Evolutionary conservation across 2,888 invertebrate species (phyloP).

Genomic region (Zeuzera pyrina): DNA sequence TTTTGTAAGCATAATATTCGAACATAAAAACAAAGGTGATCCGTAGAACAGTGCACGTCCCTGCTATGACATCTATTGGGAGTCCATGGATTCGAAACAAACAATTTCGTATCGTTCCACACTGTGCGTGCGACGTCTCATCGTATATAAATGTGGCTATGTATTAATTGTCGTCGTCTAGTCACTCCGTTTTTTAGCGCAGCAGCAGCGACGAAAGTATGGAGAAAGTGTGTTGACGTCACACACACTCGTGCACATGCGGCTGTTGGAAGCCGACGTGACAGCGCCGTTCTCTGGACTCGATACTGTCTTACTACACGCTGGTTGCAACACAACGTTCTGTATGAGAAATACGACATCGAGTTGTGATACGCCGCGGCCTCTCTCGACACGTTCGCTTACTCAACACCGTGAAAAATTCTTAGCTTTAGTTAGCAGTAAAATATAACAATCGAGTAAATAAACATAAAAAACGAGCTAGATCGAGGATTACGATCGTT

Average conservation of each 20-base stretch:
- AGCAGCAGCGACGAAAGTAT: constrained; percentile 68
- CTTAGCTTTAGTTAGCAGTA: neutral
- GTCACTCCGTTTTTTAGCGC: constrained; percentile 64
- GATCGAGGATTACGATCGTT: constrained; percentile 18
- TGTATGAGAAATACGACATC: constrained; percentile 53
- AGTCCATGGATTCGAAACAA: constrained; percentile 25
- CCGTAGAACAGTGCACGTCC: too few relatives aligned
- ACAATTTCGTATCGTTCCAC: constrained; percentile 56
- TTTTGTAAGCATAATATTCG: too few relatives aligned
- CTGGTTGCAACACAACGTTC: constrained; percentile 48
- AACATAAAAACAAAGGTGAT: too few relatives aligned
- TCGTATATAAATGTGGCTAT: too few relatives aligned
- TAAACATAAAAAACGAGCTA: neutral
- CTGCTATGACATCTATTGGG: too few relatives aligned
- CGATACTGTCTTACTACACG: constrained; percentile 55
- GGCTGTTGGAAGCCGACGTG: constrained; percentile 25
- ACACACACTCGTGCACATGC: constrained; percentile 58
- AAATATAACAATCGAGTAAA: neutral
- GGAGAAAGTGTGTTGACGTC: constrained; percentile 71
- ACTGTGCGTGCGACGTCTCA: constrained; percentile 54
- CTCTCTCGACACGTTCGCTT: constrained; percentile 67
- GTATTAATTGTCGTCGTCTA: constrained; percentile 61
- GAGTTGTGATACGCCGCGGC: constrained; percentile 54
- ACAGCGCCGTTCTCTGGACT: constrained; percentile 47
- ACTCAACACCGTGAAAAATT: constrained; percentile 31